Evolutionary conservation across 2,113 vertebrate genomes (phyloP).

Genomic region (Sus scrofa): T2T-Sscrofa CM000814.6:11295001-11295500

Average conservation of each 20-base stretch:
- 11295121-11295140: too few relatives aligned
- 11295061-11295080: too few relatives aligned
- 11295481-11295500: too few relatives aligned
- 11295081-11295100: too few relatives aligned
- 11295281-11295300: background rate
- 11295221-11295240: background rate
- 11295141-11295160: background rate
- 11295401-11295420: background rate
- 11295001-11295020: too few relatives aligned
- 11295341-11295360: fast-evolving
- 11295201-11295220: background rate
- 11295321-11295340: background rate
- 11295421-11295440: background rate
- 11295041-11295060: too few relatives aligned
- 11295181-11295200: background rate
- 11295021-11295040: too few relatives aligned
- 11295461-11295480: background rate
- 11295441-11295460: background rate
- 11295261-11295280: background rate
- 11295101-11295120: too few relatives aligned
- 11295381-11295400: background rate
- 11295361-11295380: background rate
- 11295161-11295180: too few relatives aligned
- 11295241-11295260: background rate
- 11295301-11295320: fast-evolving